Conservation (phyloP, 30 jellyfish, hydroid and myxozoan species). For the Pelagia noctiluca region DNA sequence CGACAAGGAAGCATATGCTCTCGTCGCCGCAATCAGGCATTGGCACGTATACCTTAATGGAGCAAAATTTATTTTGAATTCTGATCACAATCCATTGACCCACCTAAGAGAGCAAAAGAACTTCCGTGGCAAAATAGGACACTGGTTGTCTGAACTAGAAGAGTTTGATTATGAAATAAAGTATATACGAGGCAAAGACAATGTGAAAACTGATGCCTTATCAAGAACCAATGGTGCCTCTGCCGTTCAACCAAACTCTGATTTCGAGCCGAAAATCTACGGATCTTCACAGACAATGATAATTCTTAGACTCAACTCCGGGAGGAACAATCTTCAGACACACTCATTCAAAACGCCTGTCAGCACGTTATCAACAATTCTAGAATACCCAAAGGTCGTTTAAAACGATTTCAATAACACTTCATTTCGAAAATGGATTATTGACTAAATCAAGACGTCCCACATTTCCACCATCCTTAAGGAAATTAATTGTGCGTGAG, state of each 20-base stretch:
- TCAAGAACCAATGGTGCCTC: constrained; percentile 18
- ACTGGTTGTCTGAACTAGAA: constrained; percentile 22
- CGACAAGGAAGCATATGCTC: constrained; percentile 24
- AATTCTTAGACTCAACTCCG: constrained; percentile 8
- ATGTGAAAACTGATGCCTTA: constrained; percentile 26
- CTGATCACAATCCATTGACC: constrained; percentile 43
- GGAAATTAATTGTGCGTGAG: constrained; percentile 37
- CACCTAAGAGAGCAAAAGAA: background rate
- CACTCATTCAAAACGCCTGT: constrained; percentile 15
- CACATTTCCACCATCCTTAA: constrained; percentile 12
- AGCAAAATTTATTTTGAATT: constrained; percentile 5
- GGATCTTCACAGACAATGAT: constrained; percentile 22
- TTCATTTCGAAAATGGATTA: constrained; percentile 26
- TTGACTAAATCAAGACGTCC: constrained; percentile 26
- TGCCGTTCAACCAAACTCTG: constrained; percentile 20
- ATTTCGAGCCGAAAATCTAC: constrained; percentile 16
- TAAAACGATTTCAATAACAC: constrained; percentile 15
- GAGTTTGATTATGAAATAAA: constrained; percentile 19
- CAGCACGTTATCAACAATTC: constrained; percentile 33
- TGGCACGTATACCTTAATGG: constrained; percentile 49
- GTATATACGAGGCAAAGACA: constrained; percentile 28
- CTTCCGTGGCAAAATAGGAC: constrained; percentile 11
- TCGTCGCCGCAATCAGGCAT: constrained; percentile 13
- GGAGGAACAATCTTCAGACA: background rate
- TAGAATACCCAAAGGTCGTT: constrained; percentile 37